phyloP scores from a whole-genome alignment of 2,888 invertebrate species.

The Tenthredo mesomela region DNA sequence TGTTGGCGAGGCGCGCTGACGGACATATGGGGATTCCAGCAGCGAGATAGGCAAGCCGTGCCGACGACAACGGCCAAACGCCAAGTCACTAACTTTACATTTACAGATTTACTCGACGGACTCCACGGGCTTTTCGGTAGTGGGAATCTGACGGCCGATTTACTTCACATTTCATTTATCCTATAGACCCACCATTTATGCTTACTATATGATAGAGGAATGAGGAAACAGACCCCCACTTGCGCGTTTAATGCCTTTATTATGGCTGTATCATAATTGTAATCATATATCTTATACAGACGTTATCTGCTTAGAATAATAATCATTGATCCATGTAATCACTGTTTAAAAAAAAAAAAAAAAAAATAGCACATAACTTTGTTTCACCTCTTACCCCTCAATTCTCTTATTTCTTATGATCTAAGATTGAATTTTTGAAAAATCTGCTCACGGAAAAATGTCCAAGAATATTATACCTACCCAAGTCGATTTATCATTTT shows the following conservation, averaged over 20 bases:
- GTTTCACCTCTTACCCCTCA: background rate
- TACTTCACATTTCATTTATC: slow-evolving; percentile 41
- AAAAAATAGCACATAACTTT: background rate
- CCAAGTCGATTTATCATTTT: background rate
- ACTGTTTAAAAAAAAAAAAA: background rate
- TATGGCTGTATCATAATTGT: background rate
- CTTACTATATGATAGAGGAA: background rate
- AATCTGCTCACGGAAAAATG: background rate
- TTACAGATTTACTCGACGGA: slow-evolving; percentile 35
- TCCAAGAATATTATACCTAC: background rate
- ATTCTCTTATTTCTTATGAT: background rate
- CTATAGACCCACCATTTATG: background rate
- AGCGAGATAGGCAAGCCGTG: slow-evolving; percentile 74
- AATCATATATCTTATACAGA: background rate
- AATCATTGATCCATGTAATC: background rate
- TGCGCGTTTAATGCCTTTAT: background rate
- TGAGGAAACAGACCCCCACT: background rate
- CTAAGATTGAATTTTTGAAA: background rate
- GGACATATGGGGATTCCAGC: slow-evolving; percentile 77
- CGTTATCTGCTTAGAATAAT: background rate
- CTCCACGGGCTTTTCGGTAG: slow-evolving; percentile 22
- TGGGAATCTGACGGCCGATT: slow-evolving; percentile 18
- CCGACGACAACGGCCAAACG: slow-evolving; percentile 56
- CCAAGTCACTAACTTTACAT: slow-evolving; percentile 50
- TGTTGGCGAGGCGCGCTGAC: slow-evolving; percentile 71